Evolutionary conservation across 2,888 invertebrate genomes (phyloP), one percentile per base, ranked within the genome.

Genomic region (Trichopoda pennipes): DNA sequence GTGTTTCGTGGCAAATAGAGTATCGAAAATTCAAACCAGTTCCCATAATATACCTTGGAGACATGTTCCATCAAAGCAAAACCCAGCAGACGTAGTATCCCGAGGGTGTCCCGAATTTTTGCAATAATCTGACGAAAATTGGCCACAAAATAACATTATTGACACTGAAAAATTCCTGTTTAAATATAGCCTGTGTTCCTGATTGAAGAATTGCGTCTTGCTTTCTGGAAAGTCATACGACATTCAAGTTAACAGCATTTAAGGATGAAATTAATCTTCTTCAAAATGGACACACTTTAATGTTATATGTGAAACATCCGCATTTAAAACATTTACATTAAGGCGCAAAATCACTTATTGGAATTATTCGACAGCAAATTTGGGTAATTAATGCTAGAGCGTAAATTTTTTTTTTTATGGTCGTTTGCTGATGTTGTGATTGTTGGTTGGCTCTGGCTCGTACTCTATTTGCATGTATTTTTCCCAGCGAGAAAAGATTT

Each of bases 21-120:
- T 64, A 1, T 32, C 21, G 14, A 19, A 64, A 51, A 51, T 64
- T 3, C 64, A 64, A 64, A 61, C 42, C 17, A n/a, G 12, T n/a
- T 61, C 23, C 21, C 42, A 19, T 6, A 8, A 61, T 44, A 42
- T n/a, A n/a, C n/a, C n/a, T n/a, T n/a, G n/a, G n/a, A n/a, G n/a
- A n/a, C n/a, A n/a, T n/a, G n/a, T n/a, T n/a, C n/a, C n/a, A n/a
- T n/a, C n/a, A n/a, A n/a, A n/a, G n/a, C n/a, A n/a, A n/a, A n/a
- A n/a, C n/a, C 23, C 61, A 9, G 44, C 61, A 16, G 61, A 44
- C 3, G 21, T 66, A 9, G 53, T 64, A 17, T 64, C 64, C 2
- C 28, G 64, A 10, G 64, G 49, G 1, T 64, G 49, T 12, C 61
- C 47, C 3, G n/a, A n/a, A 10, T 61, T 47, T 21, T 23, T 53